Conservation (phyloP, 2,888 invertebrate species). For the Sinohyriopsis cumingii region DNA sequence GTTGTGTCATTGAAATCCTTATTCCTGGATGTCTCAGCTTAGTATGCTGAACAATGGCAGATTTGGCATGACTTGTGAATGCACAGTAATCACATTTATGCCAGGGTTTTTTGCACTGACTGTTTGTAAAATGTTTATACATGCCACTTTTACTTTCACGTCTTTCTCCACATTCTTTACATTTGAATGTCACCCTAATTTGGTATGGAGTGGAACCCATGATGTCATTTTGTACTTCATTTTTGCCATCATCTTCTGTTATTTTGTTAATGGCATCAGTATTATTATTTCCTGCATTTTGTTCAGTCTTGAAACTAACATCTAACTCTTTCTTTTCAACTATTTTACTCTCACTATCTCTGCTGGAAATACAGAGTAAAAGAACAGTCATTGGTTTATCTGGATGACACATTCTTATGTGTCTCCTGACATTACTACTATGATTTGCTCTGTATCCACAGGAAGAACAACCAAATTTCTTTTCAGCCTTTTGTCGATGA, state of each 20-base stretch:
- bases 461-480: constrained; percentile 26
- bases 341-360: too few relatives aligned
- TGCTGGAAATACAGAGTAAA: too few relatives aligned
- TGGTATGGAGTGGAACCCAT: neutral
- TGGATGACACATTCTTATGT: constrained; percentile 11
- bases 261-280: too few relatives aligned
- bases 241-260: neutral
- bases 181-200: constrained; percentile 25
- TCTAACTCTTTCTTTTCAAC: too few relatives aligned
- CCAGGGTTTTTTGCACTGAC: constrained; percentile 29
- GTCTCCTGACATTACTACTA: constrained; percentile 24
- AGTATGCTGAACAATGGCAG: constrained; percentile 20
- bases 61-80: constrained; percentile 22
- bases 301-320: too few relatives aligned
- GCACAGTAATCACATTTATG: constrained; percentile 35
- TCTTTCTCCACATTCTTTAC: constrained; percentile 39
- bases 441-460: constrained; percentile 32
- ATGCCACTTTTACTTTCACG: constrained; percentile 29
- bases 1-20: constrained; percentile 8
- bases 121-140: constrained; percentile 33
- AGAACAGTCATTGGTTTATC: too few relatives aligned
- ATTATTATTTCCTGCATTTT: too few relatives aligned
- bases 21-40: constrained; percentile 23
- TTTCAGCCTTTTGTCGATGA: constrained; percentile 6
- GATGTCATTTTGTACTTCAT: neutral